Evolutionary conservation across 2,113 vertebrate genomes (phyloP), one percentile per base, ranked within the genome.

Genomic region (Tupaia chinensis): DNA sequence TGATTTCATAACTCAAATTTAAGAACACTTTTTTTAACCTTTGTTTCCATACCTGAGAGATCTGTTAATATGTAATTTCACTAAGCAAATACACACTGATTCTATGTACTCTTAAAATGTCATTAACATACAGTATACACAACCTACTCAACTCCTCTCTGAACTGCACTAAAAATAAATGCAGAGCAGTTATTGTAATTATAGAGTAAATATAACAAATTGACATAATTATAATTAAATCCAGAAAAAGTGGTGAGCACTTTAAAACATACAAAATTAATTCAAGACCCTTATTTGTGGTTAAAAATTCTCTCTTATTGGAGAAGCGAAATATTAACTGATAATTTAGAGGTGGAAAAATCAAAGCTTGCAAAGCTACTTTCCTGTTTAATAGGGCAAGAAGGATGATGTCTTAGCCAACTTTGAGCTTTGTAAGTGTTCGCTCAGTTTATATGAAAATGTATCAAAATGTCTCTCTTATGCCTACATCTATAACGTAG

Each of bases 141-240:
- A 73, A 95, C n/a, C 22, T 25, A 0, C 16, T 87, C 61, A 8
- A 80, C 58, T 95, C 63, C 34, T 96, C 56, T 7, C 69, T 61
- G 17, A 82, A 89, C 95, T 91, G 74, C 32, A 76, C 89, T 96
- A 97, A 95, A 97, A 97, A 97, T 65, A 96, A 97, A 94, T 78
- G 1, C 95, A 29, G 68, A 86, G 89, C 29, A 93, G 95, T 91
- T 95, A 96, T 79, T 97, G 77, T 97, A 98, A 97, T 98, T 97
- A 97, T 89, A 97, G 86, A 90, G 83, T 95, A 98, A 97, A 97
- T 97, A 96, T 92, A 98, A 96, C 83, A 97, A 98, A 97, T 98
- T 95, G 95, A 96, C 88, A 92, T 97, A 93, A 98, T 98, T 97
- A 97, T 96, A 98, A 96, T 98, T 98, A 95, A 96, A 89, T 92